Conservation (phyloP, 2,797 vertebrate genomes). For the Muscicapa striata region DNA sequence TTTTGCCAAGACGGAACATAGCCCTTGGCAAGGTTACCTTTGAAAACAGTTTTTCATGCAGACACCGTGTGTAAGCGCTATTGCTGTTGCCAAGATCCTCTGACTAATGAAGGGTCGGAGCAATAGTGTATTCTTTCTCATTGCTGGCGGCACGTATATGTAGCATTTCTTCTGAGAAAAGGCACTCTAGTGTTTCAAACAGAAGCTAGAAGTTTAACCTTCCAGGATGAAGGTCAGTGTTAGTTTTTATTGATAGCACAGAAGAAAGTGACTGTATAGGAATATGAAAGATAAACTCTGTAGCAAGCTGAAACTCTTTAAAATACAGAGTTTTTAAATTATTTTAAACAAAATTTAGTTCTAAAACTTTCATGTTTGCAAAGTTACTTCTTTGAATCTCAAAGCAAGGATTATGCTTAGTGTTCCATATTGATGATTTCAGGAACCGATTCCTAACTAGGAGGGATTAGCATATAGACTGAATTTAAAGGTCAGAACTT, state of each 20-base stretch:
- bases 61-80: conserved; percentile 65
- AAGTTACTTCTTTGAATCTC: conserved; percentile 15
- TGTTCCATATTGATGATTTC: conserved; percentile 28
- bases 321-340: conserved; percentile 58
- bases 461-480: conserved; percentile 45
- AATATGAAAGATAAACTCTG: conserved; percentile 70
- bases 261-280: conserved; percentile 65
- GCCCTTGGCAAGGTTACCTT: conserved; percentile 85
- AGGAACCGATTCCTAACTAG: neutral
- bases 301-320: conserved; percentile 54
- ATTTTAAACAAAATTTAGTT: conserved; percentile 65
- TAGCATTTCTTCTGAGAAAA: conserved; percentile 78
- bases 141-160: conserved; percentile 72
- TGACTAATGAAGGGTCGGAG: conserved; percentile 78
- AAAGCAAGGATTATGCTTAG: neutral
- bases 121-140: conserved; percentile 68
- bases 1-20: conserved; percentile 80
- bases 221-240: conserved; percentile 76
- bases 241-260: conserved; percentile 77
- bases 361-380: conserved; percentile 52
- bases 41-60: conserved; percentile 83
- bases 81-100: conserved; percentile 76
- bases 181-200: conserved; percentile 72
- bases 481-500: conserved; percentile 60
- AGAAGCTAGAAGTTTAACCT: conserved; percentile 79